Conservation (phyloP, 2,113 vertebrate species). For the Progne subis region DNA sequence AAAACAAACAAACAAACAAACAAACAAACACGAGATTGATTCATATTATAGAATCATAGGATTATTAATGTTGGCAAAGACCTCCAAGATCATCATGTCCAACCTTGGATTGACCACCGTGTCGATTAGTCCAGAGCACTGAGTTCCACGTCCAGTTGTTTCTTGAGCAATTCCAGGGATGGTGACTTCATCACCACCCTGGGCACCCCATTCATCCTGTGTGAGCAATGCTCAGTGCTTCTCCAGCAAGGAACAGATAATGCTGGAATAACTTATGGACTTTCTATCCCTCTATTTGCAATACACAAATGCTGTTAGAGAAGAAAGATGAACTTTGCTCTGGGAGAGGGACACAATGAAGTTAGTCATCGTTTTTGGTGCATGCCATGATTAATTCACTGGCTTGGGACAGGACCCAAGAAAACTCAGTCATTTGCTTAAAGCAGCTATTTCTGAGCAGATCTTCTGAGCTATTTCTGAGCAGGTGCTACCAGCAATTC, state of each 20-base stretch:
- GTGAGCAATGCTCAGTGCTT: background rate
- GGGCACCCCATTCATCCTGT: rapidly evolving
- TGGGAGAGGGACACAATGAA: background rate
- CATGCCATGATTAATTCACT: background rate
- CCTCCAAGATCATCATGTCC: background rate
- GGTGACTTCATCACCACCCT: background rate
- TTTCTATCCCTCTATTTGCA: background rate
- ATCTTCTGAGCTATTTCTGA: background rate
- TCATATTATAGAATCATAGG: background rate
- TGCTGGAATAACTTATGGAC: background rate
- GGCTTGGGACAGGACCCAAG: background rate
- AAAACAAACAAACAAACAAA: background rate
- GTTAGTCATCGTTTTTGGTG: background rate
- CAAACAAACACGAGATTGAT: background rate
- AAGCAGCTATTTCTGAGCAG: background rate
- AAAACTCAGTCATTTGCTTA: background rate
- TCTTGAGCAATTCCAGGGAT: background rate
- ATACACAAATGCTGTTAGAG: background rate
- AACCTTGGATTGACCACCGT: background rate
- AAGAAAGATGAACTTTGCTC: background rate
- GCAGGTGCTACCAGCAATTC: background rate
- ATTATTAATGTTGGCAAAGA: background rate
- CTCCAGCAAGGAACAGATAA: background rate
- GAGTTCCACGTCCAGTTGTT: background rate
- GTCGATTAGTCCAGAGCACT: background rate